These are phyloP conservation scores for Sarcophaga variegata DNA, from an alignment of 2,888 invertebrate species.

Conservation along the genomic window DNA sequence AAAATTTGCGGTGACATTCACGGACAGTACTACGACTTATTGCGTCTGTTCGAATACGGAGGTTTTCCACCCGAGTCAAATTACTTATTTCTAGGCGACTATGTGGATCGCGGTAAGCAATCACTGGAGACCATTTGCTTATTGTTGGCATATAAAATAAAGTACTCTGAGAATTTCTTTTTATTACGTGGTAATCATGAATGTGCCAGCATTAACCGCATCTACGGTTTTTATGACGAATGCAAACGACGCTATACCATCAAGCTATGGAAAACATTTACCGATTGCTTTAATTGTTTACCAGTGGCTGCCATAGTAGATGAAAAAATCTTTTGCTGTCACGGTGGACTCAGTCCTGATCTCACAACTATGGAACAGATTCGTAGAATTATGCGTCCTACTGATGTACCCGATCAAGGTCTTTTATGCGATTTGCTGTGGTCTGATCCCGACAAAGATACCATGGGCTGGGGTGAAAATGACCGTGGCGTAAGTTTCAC, in stretches of 20 bases:
- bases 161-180: slow-evolving; percentile 99
- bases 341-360: slow-evolving; percentile 94
- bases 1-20: slow-evolving; percentile 99
- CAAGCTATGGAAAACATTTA: slow-evolving; percentile 99
- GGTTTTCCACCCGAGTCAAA: slow-evolving; percentile 99
- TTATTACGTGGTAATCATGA: slow-evolving; percentile 98
- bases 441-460: slow-evolving; percentile 99
- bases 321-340: slow-evolving; percentile 91
- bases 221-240: slow-evolving; percentile 99
- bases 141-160: slow-evolving; percentile 98
- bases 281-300: slow-evolving; percentile 99
- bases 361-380: slow-evolving; percentile 99
- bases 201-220: slow-evolving; percentile 98
- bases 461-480: slow-evolving; percentile 99
- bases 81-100: slow-evolving; percentile 99
- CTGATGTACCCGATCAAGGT: slow-evolving; percentile 99
- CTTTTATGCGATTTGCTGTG: slow-evolving; percentile 97
- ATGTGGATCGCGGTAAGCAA: slow-evolving; percentile 99
- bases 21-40: slow-evolving; percentile 98
- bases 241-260: slow-evolving; percentile 98
- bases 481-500: slow-evolving; percentile 99
- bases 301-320: slow-evolving; percentile 97
- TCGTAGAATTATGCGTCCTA: slow-evolving; percentile 98
- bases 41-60: slow-evolving; percentile 98
- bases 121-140: slow-evolving; percentile 99